These are phyloP conservation scores for Listronotus bonariensis DNA, from an alignment of 1,140 invertebrate species.

Conservation along the genomic window DNA sequence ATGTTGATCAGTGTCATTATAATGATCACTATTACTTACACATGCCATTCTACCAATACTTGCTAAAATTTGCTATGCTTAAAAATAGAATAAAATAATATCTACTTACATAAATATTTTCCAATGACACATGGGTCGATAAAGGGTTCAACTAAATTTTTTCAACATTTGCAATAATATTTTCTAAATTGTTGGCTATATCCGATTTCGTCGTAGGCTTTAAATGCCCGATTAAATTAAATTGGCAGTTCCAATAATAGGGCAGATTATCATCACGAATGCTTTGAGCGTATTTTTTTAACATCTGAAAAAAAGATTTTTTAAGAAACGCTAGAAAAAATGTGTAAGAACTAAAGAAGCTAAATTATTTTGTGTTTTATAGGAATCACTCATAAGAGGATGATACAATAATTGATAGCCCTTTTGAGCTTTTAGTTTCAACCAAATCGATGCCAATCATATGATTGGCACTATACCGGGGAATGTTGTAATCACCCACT, in stretches of 20 bases:
- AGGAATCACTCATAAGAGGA: no score
- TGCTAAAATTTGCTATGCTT: no score
- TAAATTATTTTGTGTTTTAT: no score
- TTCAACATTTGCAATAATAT: constrained; percentile 32
- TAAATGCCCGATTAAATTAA: constrained; percentile 52
- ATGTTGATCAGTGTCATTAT: no score
- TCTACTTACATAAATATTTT: constrained; percentile 41
- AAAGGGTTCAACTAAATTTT: constrained; percentile 4
- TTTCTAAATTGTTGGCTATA: constrained; percentile 27
- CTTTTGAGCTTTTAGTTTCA: no score
- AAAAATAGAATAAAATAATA: no score
- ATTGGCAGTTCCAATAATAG: constrained; percentile 58
- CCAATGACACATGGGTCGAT: constrained; percentile 34
- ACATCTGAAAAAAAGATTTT: constrained; percentile 49
- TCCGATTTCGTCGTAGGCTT: constrained; percentile 17
- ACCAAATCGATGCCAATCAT: no score
- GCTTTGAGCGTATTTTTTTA: constrained; percentile 54
- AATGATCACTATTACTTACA: no score
- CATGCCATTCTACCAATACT: no score
- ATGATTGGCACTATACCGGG: no score
- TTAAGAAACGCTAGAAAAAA: background rate
- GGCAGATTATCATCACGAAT: constrained; percentile 53
- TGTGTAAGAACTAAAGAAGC: background rate
- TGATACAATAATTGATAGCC: no score
- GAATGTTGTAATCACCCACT: no score